Evolutionary conservation across 2,888 invertebrate genomes (phyloP).

Genomic region (Dynastes maya): DNA sequence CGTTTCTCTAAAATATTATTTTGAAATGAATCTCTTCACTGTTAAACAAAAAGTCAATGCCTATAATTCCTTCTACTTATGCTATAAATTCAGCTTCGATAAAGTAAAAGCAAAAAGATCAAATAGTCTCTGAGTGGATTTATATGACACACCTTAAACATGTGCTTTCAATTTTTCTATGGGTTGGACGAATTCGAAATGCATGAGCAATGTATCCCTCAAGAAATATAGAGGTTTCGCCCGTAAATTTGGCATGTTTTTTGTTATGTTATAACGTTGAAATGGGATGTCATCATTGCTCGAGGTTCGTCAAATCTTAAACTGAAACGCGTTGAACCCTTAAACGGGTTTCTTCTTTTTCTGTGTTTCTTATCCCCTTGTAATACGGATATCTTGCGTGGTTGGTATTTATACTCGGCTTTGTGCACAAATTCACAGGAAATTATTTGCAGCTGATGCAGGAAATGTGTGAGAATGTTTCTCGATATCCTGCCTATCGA

Average conservation of each 20-base stretch:
- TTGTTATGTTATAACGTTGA: slow-evolving; percentile 9
- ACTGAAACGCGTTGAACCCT: neutral
- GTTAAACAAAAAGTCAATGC: no score
- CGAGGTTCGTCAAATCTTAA: neutral
- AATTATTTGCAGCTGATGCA: slow-evolving; percentile 38
- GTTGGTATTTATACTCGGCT: slow-evolving; percentile 11
- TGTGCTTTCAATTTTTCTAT: neutral
- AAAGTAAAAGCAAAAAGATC: no score
- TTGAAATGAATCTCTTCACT: no score
- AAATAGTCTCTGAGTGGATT: no score
- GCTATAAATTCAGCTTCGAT: no score
- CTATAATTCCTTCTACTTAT: no score
- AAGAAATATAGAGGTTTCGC: neutral
- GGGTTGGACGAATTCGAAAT: neutral
- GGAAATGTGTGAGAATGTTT: slow-evolving; percentile 36
- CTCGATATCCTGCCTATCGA: slow-evolving; percentile 38
- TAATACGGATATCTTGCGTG: neutral
- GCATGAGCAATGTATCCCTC: neutral
- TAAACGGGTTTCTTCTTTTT: neutral
- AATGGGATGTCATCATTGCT: neutral
- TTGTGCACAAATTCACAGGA: slow-evolving; percentile 37
- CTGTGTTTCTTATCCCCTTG: neutral
- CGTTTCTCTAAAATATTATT: no score
- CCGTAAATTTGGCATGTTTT: slow-evolving; percentile 4
- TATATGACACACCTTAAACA: no score